phyloP scores from a whole-genome alignment of 2,113 vertebrate genomes.

The Mesocricetus auratus region DNA sequence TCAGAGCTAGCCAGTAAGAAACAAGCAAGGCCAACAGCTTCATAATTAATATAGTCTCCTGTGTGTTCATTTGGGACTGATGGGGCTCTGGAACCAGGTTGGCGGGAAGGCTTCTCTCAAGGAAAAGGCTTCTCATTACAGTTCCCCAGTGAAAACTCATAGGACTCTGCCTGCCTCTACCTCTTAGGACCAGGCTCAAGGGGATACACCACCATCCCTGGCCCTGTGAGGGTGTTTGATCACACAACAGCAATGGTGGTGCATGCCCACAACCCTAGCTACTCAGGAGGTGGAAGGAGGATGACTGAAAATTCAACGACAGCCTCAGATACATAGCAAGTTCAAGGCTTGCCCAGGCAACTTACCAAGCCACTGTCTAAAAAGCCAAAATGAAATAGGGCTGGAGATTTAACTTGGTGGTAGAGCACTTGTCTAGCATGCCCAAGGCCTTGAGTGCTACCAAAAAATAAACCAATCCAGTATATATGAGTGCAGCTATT shows the following conservation, averaged over 20 bases:
- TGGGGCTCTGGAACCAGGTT: too few species aligned
- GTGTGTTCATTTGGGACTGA: too few species aligned
- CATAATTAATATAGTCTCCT: too few species aligned
- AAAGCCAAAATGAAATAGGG: not conserved
- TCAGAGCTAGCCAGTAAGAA: too few species aligned
- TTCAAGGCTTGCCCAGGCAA: not conserved
- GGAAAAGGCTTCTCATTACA: too few species aligned
- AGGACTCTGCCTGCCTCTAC: not conserved
- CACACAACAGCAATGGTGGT: not conserved
- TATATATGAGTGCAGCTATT: not conserved
- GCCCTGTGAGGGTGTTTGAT: not conserved
- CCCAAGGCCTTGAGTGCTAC: not conserved
- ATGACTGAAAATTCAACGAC: not conserved
- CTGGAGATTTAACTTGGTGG: not conserved
- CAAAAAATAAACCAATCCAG: not conserved
- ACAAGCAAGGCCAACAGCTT: too few species aligned
- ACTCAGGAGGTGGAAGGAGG: not conserved
- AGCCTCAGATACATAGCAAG: not conserved
- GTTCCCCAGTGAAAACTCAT: not conserved
- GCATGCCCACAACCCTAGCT: not conserved
- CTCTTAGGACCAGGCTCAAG: not conserved
- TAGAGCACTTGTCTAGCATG: not conserved
- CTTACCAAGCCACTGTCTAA: not conserved
- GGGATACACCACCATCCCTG: too few species aligned
- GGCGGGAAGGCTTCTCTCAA: too few species aligned